Evolutionary conservation across 2,888 invertebrate species (phyloP), one percentile per base, ranked within the genome.

Genomic region (Chironomus tentans): DNA sequence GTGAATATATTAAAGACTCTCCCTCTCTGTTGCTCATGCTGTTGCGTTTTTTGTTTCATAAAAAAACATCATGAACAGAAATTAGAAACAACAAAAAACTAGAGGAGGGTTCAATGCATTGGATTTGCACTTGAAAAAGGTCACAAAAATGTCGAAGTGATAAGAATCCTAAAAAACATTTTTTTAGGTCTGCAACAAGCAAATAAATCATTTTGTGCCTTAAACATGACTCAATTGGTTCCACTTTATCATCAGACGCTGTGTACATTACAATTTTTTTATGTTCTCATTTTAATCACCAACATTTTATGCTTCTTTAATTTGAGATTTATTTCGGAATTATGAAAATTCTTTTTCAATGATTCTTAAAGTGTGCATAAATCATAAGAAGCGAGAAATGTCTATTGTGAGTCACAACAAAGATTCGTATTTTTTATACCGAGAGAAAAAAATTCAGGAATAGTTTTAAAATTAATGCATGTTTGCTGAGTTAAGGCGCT

Each of bases 171-270:
- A 28, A 28, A 4, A 24, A 24, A 24, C 2, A n/a, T 70, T 21
- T 24, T 70, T 70, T 50, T 50, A 46, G 22, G 50, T 38, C 50
- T 72, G 56, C 70, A 50, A 22, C 70, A 50, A 22, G 48, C 22
- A 38, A 61, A 72, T 72, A 72, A 72, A 72, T 72, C 72, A 65
- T 65, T 56, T 56, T 56, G 56, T 56, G 56, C 56, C 15, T 56
- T n/a, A 18, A n/a, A 47, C 70, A 7, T 21, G 56, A 50, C 56
- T 50, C 50, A 71, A 71, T 72, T 72, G 18, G 61, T 72, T 72
- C 72, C 72, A 72, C 72, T 72, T 72, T 72, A 62, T 72, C 72
- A 72, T 61, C 62, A 18, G 28, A 71, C 28, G n/a, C 50, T 71
- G n/a, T 50, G 15, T 50, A n/a, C 28, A 70, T 61, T 61, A 72